Conservation (phyloP, 1,140 invertebrate species). For the Diprion similis region DNA sequence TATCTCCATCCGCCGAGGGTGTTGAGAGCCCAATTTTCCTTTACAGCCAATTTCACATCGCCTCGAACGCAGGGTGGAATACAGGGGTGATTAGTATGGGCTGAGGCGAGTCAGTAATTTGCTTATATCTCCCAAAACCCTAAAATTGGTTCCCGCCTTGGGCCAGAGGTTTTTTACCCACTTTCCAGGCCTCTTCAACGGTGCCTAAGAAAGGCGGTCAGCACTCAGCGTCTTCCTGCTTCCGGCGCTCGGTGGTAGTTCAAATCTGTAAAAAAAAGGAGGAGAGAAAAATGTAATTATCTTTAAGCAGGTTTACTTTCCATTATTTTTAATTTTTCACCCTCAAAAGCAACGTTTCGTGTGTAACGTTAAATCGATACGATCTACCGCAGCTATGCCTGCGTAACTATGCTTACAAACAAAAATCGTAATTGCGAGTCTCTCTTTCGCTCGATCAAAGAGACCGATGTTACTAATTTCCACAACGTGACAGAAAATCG, state of each 20-base stretch:
- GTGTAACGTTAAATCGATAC: background rate
- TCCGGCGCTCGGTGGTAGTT: background rate
- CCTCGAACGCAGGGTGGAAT: background rate
- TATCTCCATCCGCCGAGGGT: background rate
- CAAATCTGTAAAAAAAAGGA: constrained; percentile 31
- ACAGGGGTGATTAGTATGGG: background rate
- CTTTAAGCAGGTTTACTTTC: constrained; percentile 22
- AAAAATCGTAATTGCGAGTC: too few species aligned
- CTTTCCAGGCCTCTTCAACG: background rate
- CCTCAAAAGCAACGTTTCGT: background rate
- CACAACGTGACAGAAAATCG: too few species aligned
- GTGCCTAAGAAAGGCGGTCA: too few species aligned
- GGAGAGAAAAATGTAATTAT: constrained; percentile 27
- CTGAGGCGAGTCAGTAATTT: constrained; percentile 11
- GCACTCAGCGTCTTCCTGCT: too few species aligned
- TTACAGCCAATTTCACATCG: constrained; percentile 13
- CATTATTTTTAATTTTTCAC: constrained; percentile 10
- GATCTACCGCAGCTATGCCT: too few species aligned
- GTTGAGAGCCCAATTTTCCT: constrained; percentile 1
- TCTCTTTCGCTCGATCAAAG: too few species aligned
- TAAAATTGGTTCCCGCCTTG: background rate
- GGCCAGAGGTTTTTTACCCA: background rate
- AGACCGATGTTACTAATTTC: too few species aligned
- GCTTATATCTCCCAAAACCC: background rate
- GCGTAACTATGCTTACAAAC: too few species aligned